Evolutionary conservation across 2,888 invertebrate species (phyloP).

Genomic region (Standfussiana lucernea): DNA sequence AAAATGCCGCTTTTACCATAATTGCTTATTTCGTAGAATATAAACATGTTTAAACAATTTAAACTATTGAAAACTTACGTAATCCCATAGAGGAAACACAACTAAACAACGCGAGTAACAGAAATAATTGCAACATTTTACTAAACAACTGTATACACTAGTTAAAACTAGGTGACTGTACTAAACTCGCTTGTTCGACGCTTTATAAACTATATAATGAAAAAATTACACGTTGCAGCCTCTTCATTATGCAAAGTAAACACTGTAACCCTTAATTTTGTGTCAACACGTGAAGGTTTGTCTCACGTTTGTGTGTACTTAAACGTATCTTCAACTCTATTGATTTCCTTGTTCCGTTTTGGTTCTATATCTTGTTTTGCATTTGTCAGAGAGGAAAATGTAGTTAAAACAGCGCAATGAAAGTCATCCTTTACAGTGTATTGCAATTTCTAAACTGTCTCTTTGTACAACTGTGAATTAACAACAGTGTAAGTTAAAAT

Average conservation of each 20-base stretch:
- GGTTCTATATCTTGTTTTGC: conserved; percentile 33
- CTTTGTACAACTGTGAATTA: conserved; percentile 3
- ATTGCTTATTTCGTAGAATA: conserved; percentile 6
- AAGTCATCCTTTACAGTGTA: neutral
- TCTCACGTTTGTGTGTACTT: conserved; percentile 39
- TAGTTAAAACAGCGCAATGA: conserved; percentile 32
- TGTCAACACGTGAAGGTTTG: conserved; percentile 65
- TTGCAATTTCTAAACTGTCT: neutral
- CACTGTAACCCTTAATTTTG: conserved; percentile 67
- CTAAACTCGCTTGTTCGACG: conserved; percentile 58
- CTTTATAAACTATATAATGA: conserved; percentile 77
- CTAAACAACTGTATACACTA: conserved; percentile 67
- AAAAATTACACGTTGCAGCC: conserved; percentile 77
- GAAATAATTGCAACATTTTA: conserved; percentile 67
- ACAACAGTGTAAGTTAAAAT: neutral
- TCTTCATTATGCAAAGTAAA: conserved; percentile 76
- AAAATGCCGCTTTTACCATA: neutral
- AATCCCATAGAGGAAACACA: conserved; percentile 71
- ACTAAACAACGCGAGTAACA: conserved; percentile 66
- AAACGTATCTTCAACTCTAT: neutral
- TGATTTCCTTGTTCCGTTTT: conserved; percentile 28
- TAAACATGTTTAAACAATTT: neutral
- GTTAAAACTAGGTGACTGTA: conserved; percentile 68
- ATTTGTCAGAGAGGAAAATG: neutral
- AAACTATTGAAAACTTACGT: conserved; percentile 77